Evolutionary conservation across 2,797 vertebrate genomes (phyloP).

Genomic region (Lophotriccus pileatus): DNA sequence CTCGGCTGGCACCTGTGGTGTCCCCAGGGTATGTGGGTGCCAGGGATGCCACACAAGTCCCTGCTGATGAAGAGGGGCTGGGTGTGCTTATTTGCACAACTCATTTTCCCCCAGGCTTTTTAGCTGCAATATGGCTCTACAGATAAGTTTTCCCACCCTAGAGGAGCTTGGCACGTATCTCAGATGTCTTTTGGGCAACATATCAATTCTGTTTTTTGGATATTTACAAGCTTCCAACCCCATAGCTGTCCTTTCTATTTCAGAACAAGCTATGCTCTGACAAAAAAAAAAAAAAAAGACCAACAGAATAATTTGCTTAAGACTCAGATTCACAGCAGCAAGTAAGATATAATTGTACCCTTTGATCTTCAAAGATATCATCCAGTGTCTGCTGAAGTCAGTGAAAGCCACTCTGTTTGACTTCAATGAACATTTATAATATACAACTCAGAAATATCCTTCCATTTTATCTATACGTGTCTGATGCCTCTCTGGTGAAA

Average conservation of each 20-base stretch:
- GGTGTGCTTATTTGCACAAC: not conserved
- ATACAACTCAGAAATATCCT: conserved; percentile 32
- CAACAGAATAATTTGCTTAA: conserved; percentile 54
- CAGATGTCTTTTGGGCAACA: not conserved
- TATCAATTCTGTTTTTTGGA: not conserved
- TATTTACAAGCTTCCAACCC: not conserved
- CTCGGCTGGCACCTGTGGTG: accelerated
- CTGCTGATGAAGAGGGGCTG: not conserved
- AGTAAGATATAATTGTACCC: conserved; percentile 47
- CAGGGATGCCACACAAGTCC: not conserved
- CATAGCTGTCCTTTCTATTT: not conserved
- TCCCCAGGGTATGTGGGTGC: not conserved
- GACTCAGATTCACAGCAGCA: conserved; percentile 39
- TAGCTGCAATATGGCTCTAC: not conserved
- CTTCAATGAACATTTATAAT: conserved; percentile 52
- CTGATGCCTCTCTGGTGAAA: conserved; percentile 22
- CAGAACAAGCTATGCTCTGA: not conserved
- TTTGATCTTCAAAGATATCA: conserved; percentile 67
- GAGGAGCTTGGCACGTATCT: not conserved
- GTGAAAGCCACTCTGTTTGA: conserved; percentile 48
- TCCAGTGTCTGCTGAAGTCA: conserved; percentile 49
- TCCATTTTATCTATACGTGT: conserved; percentile 26
- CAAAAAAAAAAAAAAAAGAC: not conserved
- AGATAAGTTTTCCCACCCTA: not conserved
- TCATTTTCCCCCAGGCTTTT: not conserved